Base-by-base conservation (phyloP, 37 sponge, comb jelly and placozoan genomes). In the Geodia barretti region DNA sequence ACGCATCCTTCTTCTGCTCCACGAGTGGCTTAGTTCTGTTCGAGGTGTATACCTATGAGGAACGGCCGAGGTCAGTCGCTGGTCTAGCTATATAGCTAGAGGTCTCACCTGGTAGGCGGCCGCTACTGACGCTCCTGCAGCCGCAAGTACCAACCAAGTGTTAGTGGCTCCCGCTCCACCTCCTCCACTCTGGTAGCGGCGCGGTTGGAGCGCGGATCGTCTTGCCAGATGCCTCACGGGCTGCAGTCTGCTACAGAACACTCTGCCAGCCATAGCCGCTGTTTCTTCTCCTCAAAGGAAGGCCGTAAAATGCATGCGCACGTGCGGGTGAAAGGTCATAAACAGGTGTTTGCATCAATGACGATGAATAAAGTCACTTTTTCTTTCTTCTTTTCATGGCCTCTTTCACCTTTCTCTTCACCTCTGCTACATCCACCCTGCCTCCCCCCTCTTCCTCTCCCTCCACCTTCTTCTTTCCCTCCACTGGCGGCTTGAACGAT, bases 1-100 rank as follows among this genome's bases (percentile, higher is more conserved):
- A 80, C 25, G 74, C 82, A 8, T 40, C 31, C 54, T 38, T 70
- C 41, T 42, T 68, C 59, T 40, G 28, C 54, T 47, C 54, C 54
- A 47, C 54, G 7, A 47, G 54, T 7, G 54, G 54, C 14, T 47
- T 47, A 47, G 54, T 7, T 7, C 54, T 7, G 54, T 14, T 47
- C 11, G 11, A 17, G 14, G 11, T 47, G 54, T 47, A 47, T 47
- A 47, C 54, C 54, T 47, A 47, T n/a, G n/a, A n/a, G 54, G 11
- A 47, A 7, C 54, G 14, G 54, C 7, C 54, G 14, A 17, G 7
- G 54, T 14, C 14, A 47, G 54, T 47, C 7, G 54, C 11, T 14
- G 14, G 14, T 47, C 7, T 14, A 47, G 11, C 14, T 7, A 47
- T 14, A 47, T 47, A 47, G 54, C 54, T 47, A 47, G 14, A 7